A percentile compares a stretch with the other conserved stretches of the same genome.
These are phyloP conservation scores for Dinomys branickii DNA, from an alignment of 2,113 vertebrate species.

Conservation along the genomic window DNA sequence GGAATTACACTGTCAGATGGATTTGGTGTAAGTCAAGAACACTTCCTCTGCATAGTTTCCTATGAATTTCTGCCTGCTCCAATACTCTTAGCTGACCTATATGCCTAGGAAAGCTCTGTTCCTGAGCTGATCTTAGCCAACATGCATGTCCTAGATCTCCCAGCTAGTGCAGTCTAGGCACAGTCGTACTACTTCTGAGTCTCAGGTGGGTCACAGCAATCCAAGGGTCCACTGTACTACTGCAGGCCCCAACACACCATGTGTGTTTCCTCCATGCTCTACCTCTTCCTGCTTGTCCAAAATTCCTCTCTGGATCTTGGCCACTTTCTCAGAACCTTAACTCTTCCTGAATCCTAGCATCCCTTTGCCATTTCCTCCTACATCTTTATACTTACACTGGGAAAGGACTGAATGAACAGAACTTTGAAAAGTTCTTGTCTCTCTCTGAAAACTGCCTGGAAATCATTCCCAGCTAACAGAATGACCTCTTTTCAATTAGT, in stretches of 20 bases:
- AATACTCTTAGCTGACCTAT: not conserved
- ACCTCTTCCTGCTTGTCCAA: not conserved
- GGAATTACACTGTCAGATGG: not conserved
- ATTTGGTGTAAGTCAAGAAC: not conserved
- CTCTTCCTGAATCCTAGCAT: not conserved
- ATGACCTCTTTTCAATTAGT: not conserved
- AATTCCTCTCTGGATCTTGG: not conserved
- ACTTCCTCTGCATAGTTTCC: slow-evolving; percentile 36
- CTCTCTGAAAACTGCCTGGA: slow-evolving; percentile 9
- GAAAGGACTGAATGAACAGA: slow-evolving; percentile 37
- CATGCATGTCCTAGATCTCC: not conserved
- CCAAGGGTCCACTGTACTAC: not conserved
- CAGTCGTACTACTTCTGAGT: not conserved
- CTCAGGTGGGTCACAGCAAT: not conserved
- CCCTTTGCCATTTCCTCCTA: not conserved
- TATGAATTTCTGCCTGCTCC: not conserved
- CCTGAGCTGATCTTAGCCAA: slow-evolving; percentile 2
- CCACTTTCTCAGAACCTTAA: not conserved
- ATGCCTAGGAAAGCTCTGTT: not conserved
- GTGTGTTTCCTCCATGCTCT: not conserved
- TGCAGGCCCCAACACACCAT: not conserved
- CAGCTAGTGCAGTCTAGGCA: not conserved
- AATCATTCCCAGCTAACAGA: not conserved
- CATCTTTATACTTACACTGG: not conserved
- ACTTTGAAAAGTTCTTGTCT: not conserved